Percentiles rank a stretch among this genome's conserved stretches.
Conservation (phyloP, 2,113 vertebrate species). For the Mohoua ochrocephala region DNA sequence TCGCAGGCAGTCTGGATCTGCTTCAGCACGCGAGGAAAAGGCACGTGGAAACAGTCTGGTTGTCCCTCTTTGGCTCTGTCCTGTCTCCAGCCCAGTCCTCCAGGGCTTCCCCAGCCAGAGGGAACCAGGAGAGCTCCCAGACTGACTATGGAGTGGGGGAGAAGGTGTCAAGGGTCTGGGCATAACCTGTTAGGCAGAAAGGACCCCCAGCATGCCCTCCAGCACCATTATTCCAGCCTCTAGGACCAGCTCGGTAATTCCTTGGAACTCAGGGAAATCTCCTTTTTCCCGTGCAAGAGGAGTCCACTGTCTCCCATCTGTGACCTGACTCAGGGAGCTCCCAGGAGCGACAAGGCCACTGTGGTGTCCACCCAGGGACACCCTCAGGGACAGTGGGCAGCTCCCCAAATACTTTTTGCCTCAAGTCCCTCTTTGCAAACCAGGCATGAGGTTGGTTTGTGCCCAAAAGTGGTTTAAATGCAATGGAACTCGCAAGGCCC, state of each 20-base stretch:
- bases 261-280: background rate
- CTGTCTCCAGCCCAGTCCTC: background rate
- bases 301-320: background rate
- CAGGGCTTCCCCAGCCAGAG: background rate
- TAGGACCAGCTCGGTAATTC: background rate
- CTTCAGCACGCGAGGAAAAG: background rate
- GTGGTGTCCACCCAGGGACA: background rate
- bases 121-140: background rate
- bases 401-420: background rate
- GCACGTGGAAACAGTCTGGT: accelerated
- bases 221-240: background rate
- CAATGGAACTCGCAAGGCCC: background rate
- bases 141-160: accelerated
- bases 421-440: background rate
- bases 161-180: background rate
- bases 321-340: background rate
- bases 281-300: background rate
- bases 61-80: background rate
- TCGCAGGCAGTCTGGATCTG: background rate
- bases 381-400: background rate
- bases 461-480: background rate
- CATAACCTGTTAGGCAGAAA: background rate
- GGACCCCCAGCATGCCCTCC: background rate
- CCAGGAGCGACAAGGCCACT: background rate
- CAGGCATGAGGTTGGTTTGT: background rate